Evolutionary conservation across 1,140 invertebrate genomes (phyloP), one percentile per base, ranked within the genome.

Genomic region (Zaprionus davidi): DNA sequence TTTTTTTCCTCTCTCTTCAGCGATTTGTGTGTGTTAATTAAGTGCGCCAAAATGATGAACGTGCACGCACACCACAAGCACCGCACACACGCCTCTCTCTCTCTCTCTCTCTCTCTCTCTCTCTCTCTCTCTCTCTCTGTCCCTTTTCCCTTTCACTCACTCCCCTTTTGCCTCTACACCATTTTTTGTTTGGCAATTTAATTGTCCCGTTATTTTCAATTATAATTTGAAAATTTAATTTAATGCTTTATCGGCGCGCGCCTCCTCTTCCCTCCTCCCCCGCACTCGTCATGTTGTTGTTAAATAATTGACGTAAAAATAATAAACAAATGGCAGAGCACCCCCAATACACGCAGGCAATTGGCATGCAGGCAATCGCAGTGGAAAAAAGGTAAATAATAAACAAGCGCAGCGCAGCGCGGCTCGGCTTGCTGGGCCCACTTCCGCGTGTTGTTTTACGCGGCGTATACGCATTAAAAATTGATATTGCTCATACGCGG

Each of bases 21-120:
- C 65, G 75, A 77, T 87, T 83, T 83, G 31, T 83, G 31, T 83
- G 66, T 58, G 62, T 75, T 88, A 66, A 80, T 88, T 86, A 84
- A 85, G 82, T 85, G 71, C 63, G 34, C 13, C 41, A 24, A 62
- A 59, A 58, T 66, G 36, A 36, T 36, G 46, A 57, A 34, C 34
- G 62, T 53, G 58, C 59, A 62, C 53, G 28, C 46, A 49, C 46
- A 49, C 46, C 46, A 49, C 46, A 46, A 46, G 2, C 11, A 36
- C 9, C 2, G 46, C 15, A 63, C 60, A 34, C 46, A 6, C 26
- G 1, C 1, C 26, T 28, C 26, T 28, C 26, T 7, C 0, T 0
- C 6, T 7, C 1, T 28, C 26, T 7, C 26, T 28, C 26, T 0
- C 26, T 7, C 20, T 20, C 20, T 20, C 20, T 20, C 20, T 20